Percentiles rank a stretch among this genome's conserved stretches.
Conservation (phyloP, 2,888 invertebrate species). For the Antitype chi region DNA sequence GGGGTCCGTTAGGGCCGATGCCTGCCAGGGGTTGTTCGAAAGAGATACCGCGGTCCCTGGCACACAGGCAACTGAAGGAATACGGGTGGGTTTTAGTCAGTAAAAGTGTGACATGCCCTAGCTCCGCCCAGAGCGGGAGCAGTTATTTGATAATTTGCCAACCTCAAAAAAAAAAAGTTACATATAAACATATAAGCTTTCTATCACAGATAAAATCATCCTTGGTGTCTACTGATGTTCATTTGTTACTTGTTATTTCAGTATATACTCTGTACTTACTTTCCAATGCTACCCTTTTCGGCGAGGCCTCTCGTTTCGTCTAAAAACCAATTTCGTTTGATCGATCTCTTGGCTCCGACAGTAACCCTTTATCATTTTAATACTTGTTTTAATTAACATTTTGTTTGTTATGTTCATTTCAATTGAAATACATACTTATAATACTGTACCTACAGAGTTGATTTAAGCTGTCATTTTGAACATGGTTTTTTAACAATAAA, state of each 20-base stretch:
- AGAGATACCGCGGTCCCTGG: no score
- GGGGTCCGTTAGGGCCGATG: no score
- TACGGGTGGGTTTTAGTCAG: no score
- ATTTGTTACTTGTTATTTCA: conserved; percentile 8
- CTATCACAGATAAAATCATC: background rate
- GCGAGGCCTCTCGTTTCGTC: conserved; percentile 22
- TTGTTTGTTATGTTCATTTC: conserved; percentile 19
- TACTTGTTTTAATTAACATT: conserved; percentile 49
- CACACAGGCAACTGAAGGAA: no score
- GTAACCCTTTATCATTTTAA: conserved; percentile 41
- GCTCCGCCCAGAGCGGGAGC: no score
- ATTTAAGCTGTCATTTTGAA: background rate
- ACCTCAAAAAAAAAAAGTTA: no score
- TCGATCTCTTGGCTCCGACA: conserved; percentile 42
- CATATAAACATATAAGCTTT: background rate
- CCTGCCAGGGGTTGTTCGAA: no score
- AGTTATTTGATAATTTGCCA: no score
- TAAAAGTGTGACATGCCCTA: no score
- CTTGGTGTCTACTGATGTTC: background rate
- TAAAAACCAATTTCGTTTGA: conserved; percentile 48
- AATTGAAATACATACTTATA: conserved; percentile 21
- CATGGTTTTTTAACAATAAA: background rate
- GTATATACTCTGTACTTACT: conserved; percentile 23
- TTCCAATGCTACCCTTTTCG: conserved; percentile 8
- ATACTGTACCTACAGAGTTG: background rate